Evolutionary conservation across 2,888 invertebrate species (phyloP), one percentile per base, ranked within the genome.

Genomic region (Dolichopus griseipennis): DNA sequence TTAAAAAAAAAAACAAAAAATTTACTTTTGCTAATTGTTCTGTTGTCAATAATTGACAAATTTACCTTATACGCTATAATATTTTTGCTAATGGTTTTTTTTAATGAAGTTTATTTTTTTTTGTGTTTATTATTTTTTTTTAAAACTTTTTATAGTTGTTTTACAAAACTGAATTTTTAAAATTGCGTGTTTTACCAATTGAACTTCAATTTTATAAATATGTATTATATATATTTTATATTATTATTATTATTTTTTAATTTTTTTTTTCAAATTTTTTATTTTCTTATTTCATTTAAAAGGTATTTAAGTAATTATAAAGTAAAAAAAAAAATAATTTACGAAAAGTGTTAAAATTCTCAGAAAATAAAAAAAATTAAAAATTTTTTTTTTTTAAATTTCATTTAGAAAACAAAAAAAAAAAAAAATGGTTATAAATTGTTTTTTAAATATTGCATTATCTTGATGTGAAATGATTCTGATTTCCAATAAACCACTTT

Each of bases 151-250:
- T 15, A 9, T 7, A 9, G 9, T 41, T 41, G 9, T 41, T 41
- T 41, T 41, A 41, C 41, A 41, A 52, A 52, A 18, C 15, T 52
- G 52, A 15, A 52, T 52, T 52, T 52, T 52, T 6, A 18, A 52
- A 52, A 52, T 52, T 52, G 52, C 52, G 52, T 52, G 52, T 52
- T n/a, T 52, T 52, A 52, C 52, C 52, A 52, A 52, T 52, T 52
- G 52, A 52, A 52, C 52, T 52, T 52, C 52, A 52, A 18, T 15
- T 52, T 52, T 52, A 41, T n/a, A 52, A 52, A 52, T 12, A 52
- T 18, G 18, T 18, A 18, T 18, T n/a, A n/a, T n/a, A n/a, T n/a
- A 37, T 12, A 5, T 12, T 12, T 12, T 41, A 6, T 12, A 5
- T 12, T 41, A 6, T 41, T 41, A 9, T 41, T 7, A 2, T 41